phyloP scores from a whole-genome alignment of 2,113 vertebrate species.

The Notechis scutatus region DNA sequence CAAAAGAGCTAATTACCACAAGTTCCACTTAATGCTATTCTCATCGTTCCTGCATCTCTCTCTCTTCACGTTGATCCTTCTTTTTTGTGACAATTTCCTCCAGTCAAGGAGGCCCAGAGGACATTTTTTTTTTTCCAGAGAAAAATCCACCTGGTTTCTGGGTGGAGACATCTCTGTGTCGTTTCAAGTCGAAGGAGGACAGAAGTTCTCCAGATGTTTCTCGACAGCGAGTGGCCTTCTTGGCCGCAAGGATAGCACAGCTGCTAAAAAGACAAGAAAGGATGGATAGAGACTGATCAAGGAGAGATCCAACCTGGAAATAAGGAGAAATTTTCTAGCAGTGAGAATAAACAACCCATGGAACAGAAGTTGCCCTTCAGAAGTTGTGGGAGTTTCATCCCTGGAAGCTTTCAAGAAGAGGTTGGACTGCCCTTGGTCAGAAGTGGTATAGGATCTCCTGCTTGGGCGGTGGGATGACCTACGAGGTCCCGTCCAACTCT shows the following conservation, averaged over 20 bases:
- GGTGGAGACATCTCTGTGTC: not conserved
- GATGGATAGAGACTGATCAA: too few species aligned
- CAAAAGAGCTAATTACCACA: fast-evolving
- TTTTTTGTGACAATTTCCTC: not conserved
- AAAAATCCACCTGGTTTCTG: not conserved
- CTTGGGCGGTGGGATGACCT: too few species aligned
- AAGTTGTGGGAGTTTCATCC: too few species aligned
- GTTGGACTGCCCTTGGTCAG: too few species aligned
- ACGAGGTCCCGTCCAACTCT: too few species aligned
- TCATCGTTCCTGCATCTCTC: not conserved
- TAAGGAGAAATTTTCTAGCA: too few species aligned
- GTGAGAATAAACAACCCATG: too few species aligned
- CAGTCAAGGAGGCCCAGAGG: not conserved
- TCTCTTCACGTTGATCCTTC: not conserved
- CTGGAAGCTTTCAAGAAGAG: too few species aligned
- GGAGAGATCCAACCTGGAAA: too few species aligned
- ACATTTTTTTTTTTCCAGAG: not conserved
- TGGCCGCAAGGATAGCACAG: not conserved
- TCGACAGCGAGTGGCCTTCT: not conserved
- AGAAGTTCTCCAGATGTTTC: not conserved
- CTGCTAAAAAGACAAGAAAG: not conserved
- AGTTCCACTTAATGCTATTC: not conserved
- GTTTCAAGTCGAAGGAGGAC: not conserved
- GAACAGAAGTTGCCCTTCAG: too few species aligned
- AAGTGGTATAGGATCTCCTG: too few species aligned